phyloP scores from a whole-genome alignment of 2,797 vertebrate species.

The Crypturellus tataupa region DNA sequence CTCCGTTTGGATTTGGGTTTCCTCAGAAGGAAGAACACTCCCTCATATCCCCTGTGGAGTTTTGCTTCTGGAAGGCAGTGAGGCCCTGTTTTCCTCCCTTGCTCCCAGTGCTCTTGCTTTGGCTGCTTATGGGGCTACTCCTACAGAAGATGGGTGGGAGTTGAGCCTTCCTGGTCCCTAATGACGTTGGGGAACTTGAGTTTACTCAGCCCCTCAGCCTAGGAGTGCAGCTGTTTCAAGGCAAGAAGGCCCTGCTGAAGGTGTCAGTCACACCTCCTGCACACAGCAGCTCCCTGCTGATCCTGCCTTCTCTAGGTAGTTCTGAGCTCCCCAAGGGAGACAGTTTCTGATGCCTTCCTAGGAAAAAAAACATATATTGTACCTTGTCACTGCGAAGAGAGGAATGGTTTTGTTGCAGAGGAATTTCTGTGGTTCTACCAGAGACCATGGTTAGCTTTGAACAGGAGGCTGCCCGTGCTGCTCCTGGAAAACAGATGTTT shows the following conservation, averaged over 20 bases:
- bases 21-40: neutral
- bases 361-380: neutral
- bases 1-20: neutral
- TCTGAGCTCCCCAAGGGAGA: neutral
- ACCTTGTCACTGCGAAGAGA: neutral
- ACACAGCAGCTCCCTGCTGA: neutral
- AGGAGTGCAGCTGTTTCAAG: neutral
- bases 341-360: neutral
- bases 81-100: neutral
- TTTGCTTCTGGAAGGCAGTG: neutral
- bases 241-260: neutral
- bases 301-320: neutral
- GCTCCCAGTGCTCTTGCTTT: neutral
- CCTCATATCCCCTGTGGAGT: rapidly evolving
- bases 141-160: neutral
- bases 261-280: neutral
- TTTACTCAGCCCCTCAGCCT: neutral
- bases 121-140: neutral
- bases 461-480: neutral
- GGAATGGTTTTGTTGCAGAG: neutral
- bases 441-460: neutral
- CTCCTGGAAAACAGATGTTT: neutral
- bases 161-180: neutral
- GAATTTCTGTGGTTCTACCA: neutral
- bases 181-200: neutral